phyloP scores from a whole-genome alignment of 1,140 invertebrate species.

The Mylabris phalerata region DNA sequence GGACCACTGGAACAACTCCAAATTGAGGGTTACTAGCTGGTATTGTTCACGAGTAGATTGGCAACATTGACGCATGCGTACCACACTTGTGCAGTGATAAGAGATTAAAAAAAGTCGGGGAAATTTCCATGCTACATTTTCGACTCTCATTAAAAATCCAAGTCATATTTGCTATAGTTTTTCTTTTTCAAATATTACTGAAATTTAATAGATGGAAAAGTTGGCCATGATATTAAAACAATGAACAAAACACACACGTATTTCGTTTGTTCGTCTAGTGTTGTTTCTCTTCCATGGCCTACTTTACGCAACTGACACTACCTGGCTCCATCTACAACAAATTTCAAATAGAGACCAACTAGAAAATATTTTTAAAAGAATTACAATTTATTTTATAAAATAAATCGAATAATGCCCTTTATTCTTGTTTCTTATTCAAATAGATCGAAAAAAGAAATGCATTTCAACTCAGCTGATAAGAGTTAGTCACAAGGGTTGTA shows the following conservation, averaged over 20 bases:
- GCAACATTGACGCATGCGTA: too few species aligned
- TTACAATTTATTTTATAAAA: constrained; percentile 1
- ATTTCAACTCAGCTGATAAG: constrained; percentile 18
- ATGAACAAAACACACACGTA: neutral
- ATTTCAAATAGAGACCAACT: constrained; percentile 9
- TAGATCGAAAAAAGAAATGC: constrained; percentile 1
- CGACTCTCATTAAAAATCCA: too few species aligned
- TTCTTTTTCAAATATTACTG: too few species aligned
- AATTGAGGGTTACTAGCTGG: too few species aligned
- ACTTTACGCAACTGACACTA: constrained; percentile 11
- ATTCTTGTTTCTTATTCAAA: too few species aligned
- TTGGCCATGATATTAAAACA: neutral
- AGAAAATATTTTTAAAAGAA: neutral
- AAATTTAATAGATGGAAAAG: too few species aligned
- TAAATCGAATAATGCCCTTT: neutral
- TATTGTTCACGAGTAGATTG: too few species aligned
- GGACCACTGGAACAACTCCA: too few species aligned
- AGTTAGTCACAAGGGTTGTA: constrained; percentile 20
- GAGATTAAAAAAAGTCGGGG: too few species aligned
- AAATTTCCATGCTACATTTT: too few species aligned
- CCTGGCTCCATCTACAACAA: constrained; percentile 7
- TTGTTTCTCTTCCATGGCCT: constrained; percentile 8
- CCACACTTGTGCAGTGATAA: too few species aligned
- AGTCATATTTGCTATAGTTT: too few species aligned
- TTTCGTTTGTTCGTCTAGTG: neutral